phyloP scores from a whole-genome alignment of 2,113 vertebrate species.

The Catharus bicknelli region DNA sequence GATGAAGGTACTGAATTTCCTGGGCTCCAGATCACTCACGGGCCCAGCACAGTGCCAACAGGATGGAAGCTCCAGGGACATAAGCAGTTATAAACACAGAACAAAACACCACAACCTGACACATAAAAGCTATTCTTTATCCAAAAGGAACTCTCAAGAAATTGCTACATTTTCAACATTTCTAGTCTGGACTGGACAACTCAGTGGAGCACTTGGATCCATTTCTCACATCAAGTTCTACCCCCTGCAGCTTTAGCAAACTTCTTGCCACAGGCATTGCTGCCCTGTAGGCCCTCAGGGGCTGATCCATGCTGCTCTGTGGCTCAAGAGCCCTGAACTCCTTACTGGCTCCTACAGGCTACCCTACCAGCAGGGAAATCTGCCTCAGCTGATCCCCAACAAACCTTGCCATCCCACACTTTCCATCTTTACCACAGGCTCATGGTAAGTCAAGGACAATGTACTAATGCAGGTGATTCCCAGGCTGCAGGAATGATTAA shows the following conservation, averaged over 20 bases:
- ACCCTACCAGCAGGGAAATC: not conserved
- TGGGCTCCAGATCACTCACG: not conserved
- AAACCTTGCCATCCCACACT: not conserved
- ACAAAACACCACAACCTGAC: not conserved
- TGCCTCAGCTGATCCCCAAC: not conserved
- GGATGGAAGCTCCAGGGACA: not conserved
- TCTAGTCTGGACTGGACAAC: not conserved
- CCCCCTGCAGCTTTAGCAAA: not conserved
- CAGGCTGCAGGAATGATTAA: not conserved
- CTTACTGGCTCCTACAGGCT: not conserved
- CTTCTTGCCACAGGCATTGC: not conserved
- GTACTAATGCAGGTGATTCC: not conserved
- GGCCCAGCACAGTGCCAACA: not conserved
- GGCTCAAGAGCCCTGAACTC: not conserved
- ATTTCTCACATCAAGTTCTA: not conserved
- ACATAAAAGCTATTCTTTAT: not conserved
- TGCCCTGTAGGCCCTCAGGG: rapidly evolving
- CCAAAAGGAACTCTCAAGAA: not conserved
- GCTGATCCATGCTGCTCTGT: not conserved
- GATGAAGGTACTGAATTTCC: not conserved
- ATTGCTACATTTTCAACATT: not conserved
- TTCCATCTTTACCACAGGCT: not conserved
- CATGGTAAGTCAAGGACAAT: not conserved
- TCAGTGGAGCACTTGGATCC: not conserved
- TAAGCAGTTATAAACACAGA: not conserved